Base-by-base conservation (phyloP, 2,797 vertebrate genomes). In the Liparis tanakae region DNA sequence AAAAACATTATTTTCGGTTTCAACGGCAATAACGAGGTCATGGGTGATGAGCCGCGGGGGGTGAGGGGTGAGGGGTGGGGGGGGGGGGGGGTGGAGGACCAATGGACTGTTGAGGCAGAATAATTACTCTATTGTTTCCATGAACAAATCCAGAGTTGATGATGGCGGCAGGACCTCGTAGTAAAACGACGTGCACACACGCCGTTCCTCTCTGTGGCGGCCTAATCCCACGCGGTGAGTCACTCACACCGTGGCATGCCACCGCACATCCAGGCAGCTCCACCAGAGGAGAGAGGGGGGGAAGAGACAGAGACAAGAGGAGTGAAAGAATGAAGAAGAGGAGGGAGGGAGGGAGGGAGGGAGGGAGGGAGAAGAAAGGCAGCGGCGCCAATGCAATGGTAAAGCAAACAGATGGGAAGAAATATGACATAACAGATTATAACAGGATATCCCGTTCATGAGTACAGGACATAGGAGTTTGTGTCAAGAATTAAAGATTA, bases 261-360 rank as follows among this genome's bases (percentile, higher is more conserved):
- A 61, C 84, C 83, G 84, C 91, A 91, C 90, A 93, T 93, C 91
- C 85, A 89, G 54, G 53, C 84, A 43, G 72, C 80, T 87, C 88
- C 80, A 91, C 82, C 64, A 87, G 86, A 68, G 48, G 72, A 67
- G 56, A 65, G 58, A 70, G 34, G 10, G 12, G 12, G 43, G 34
- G 58, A 67, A 44, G 64, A 37, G 13, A 54, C 13, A 77, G 43
- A 61, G 53, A 37, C 25, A 63, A 37, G 64, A 30, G 36, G 14
- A 44, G 22, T 13, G 54, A 61, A 55, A 58, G 15, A 41, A 22
- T 9, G 44, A n/a, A 9, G 12, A 10, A 12, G 41, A 22, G 17
- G 37, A 57, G 4, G 17, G 4, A 4, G 13, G 13, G 13, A 7
- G 9, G 25, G 17, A 6, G 5, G 13, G 13, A 17, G 10, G 9